Conservation (phyloP, 2,113 vertebrate genomes). For the Myiagra hebetior region DNA sequence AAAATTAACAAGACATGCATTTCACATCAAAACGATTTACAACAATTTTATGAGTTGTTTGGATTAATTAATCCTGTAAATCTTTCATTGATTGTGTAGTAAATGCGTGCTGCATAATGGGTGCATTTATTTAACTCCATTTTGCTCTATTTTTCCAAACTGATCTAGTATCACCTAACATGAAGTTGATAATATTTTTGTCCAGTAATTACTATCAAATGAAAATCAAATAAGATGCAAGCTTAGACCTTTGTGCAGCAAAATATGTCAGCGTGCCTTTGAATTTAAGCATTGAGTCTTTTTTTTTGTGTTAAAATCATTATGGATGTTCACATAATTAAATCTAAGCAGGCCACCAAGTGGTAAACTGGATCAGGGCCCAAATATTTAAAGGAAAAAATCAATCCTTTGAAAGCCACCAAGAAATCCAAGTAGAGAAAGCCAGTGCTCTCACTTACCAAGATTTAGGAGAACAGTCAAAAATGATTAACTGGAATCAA, state of each 20-base stretch:
- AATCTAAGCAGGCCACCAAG: neutral
- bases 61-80: neutral
- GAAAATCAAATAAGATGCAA: neutral
- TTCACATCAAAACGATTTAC: neutral
- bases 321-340: neutral
- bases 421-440: neutral
- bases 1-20: neutral
- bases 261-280: neutral
- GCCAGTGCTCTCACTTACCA: neutral
- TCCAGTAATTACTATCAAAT: neutral
- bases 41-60: neutral
- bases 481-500: conserved; percentile 34
- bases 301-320: neutral
- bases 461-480: neutral
- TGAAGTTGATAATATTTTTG: neutral
- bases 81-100: neutral
- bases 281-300: neutral
- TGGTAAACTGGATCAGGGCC: neutral
- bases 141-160: neutral
- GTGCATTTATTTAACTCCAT: neutral
- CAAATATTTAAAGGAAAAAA: conserved; percentile 2
- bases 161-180: neutral
- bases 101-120: neutral
- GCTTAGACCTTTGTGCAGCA: neutral
- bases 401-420: neutral